Base-by-base conservation (phyloP, 2,888 invertebrate genomes). In the Netelia inedita region DNA sequence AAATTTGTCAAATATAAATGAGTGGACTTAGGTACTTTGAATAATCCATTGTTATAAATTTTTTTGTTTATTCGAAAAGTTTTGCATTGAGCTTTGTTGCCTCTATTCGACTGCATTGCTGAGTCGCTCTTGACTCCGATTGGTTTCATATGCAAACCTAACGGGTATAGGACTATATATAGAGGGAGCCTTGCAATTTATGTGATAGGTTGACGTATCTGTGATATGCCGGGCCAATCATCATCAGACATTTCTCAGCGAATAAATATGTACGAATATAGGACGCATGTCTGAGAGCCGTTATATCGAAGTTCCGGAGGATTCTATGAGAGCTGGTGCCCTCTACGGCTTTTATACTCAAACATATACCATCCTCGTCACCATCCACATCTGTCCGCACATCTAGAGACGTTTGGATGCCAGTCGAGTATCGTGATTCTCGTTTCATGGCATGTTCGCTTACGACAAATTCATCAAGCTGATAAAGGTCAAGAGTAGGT, bases 391-490 rank as follows among this genome's bases (percentile, higher is more conserved):
- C 65, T 50, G 55, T 57, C 11, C n/a, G 1, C 28, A 55, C 16
- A 57, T 57, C 50, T 53, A 63, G 55, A 53, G 35, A 79, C 21
- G 21, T 55, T 63, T 11, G 5, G 41, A 63, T 66, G 50, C 65
- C 82, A 43, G 71, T 68, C 76, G 41, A 82, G 50, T n/a, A 65
- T 19, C 50, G 66, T 21, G 16, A 61, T 53, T 43, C 65, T 65
- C 50, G 35, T 65, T 43, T 57, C 46, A n/a, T 43, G 66, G 43
- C 63, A 41, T 82, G 63, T 76, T 76, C 75, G 46, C 82, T 53
- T 57, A 71, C 46, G 76, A 63, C 68, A 59, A 72, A 82, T 76
- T 82, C 72, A 59, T 63, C 74, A 74, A 74, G 16, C 74, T 43
- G 50, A 53, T 72, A 23, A 28, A 78, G 23, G 41, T 50, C 41